A percentile compares a stretch with the other conserved stretches of the same genome.
phyloP scores from a whole-genome alignment of 2,113 vertebrate genomes.

The Guaruba guarouba region DNA sequence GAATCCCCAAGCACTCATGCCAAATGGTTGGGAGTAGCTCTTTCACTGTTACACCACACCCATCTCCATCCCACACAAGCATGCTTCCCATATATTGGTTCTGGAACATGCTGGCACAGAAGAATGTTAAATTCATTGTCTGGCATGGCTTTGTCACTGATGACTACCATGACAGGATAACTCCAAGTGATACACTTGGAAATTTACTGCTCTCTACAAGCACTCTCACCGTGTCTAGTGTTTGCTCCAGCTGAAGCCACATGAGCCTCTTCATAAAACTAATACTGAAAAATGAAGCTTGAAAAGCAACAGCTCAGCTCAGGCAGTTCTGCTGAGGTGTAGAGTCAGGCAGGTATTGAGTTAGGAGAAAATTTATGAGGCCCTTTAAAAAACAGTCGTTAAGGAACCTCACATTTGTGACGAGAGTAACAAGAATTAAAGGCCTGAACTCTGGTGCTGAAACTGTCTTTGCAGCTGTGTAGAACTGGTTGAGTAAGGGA shows the following conservation, averaged over 20 bases:
- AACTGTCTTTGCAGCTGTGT: not conserved
- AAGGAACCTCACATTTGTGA: not conserved
- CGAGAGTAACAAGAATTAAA: not conserved
- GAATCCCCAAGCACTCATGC: slow-evolving; percentile 43
- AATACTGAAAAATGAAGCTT: not conserved
- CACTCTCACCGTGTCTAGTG: not conserved
- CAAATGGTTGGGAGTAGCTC: slow-evolving; percentile 63
- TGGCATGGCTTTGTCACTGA: slow-evolving; percentile 1
- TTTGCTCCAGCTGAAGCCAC: not conserved
- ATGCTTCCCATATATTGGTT: slow-evolving; percentile 43
- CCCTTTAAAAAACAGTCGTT: not conserved
- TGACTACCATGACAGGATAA: slow-evolving; percentile 16
- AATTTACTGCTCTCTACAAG: not conserved
- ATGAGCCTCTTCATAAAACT: not conserved
- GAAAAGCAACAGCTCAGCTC: not conserved
- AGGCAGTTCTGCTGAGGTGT: not conserved
- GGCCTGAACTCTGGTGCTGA: not conserved
- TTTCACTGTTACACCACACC: slow-evolving; percentile 65
- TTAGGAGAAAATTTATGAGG: not conserved
- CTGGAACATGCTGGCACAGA: slow-evolving; percentile 20
- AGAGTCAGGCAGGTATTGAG: not conserved
- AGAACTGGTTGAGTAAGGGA: not conserved
- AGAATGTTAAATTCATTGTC: slow-evolving; percentile 20
- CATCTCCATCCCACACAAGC: slow-evolving; percentile 51
- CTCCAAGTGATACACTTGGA: slow-evolving; percentile 12